Base-by-base conservation (phyloP, 2,113 vertebrate species). In the Lycaon pictus region DNA sequence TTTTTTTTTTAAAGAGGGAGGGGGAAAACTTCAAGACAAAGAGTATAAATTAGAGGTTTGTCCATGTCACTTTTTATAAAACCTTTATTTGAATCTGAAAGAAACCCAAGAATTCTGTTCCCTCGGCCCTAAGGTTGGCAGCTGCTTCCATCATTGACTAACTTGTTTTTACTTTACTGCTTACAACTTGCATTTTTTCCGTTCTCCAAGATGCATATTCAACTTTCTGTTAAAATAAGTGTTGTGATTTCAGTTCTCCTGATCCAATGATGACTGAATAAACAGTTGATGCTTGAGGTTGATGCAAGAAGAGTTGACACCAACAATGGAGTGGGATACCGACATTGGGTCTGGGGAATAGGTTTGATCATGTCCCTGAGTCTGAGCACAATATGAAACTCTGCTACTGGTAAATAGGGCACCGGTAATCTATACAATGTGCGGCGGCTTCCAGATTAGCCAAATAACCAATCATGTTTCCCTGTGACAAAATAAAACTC, bases 51-150 rank as follows among this genome's bases (percentile, higher is more conserved):
- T 56, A 93, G 80, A 89, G 10, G 1, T 67, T 87, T 77, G 5
- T 11, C 85, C 48, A 12, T 67, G 6, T 16, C 19, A 72, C 1
- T 88, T 76, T 29, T 62, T 55, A 29, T n/a, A 96, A 88, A 67
- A 4, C 1, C 72, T 62, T 80, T 79, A 71, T 88, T 82, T 58
- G 1, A 93, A 65, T 87, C 35, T 94, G 43, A 94, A 87, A 72
- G 19, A 76, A 72, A 63, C 9, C 5, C 35, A 9, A 20, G 7
- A 32, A n/a, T 48, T 62, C 84, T 81, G 12, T 67, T 82, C 1
- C 12, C 0, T 11, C 5, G 56, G 16, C 16, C 37, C 9, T 15
- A 27, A 11, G 4, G 17, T 3, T 19, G 27, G 32, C 8, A 1
- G 4, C 37, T 25, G 16, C 11, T 27, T 67, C 4, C 3, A n/a